A percentile compares a stretch with the other conserved stretches of the same genome.
Conservation (phyloP, 2,113 vertebrate species). For the Phalacrocorax carbo region DNA sequence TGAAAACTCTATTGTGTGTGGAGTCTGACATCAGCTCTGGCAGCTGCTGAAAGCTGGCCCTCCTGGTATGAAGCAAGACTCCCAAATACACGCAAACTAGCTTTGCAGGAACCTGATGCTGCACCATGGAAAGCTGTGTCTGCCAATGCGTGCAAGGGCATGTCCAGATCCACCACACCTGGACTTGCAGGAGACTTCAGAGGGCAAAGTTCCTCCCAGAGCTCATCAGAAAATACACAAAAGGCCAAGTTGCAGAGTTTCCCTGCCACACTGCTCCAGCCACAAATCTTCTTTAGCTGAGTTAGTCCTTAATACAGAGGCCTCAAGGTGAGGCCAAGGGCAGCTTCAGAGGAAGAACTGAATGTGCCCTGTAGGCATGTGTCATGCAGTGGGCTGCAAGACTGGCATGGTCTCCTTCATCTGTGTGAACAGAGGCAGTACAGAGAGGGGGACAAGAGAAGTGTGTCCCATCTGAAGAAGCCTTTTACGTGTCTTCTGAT, state of each 20-base stretch:
- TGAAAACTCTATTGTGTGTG: neutral
- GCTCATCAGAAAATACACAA: neutral
- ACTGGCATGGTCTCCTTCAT: neutral
- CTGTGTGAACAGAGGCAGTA: neutral
- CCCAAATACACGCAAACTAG: neutral
- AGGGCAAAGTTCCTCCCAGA: neutral
- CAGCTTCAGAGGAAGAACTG: neutral
- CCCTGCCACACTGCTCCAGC: neutral
- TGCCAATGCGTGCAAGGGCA: neutral
- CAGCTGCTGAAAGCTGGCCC: neutral
- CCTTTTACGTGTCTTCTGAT: neutral
- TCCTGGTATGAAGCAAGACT: slow-evolving; percentile 17
- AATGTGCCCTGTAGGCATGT: accelerated
- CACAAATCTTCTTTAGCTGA: neutral
- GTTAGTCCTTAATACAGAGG: neutral
- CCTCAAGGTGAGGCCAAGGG: neutral
- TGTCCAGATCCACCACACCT: neutral
- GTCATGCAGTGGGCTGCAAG: neutral
- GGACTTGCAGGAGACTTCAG: neutral
- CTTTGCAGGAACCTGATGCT: neutral
- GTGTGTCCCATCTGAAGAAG: neutral
- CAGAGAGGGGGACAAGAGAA: neutral
- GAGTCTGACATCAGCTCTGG: neutral
- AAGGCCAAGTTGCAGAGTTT: neutral
- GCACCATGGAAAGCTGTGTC: neutral